Evolutionary conservation across 2,797 vertebrate genomes (phyloP).

Genomic region (Dryobates pubescens): DNA sequence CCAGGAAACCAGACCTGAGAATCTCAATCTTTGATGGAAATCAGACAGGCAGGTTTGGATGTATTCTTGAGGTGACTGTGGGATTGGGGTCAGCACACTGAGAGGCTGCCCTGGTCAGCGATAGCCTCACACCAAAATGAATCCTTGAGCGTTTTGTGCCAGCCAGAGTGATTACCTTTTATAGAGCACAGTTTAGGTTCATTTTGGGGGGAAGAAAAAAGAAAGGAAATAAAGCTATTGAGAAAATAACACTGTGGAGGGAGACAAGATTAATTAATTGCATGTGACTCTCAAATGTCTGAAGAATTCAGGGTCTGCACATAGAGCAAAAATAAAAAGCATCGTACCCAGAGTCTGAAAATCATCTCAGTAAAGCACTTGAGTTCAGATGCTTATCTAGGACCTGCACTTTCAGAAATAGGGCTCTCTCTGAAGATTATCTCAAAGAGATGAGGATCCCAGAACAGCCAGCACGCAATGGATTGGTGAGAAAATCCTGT

Average conservation of each 20-base stretch:
- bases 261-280: constrained; percentile 16
- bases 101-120: constrained; percentile 5
- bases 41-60: background rate
- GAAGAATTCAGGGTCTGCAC: background rate
- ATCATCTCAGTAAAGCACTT: background rate
- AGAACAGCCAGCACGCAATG: background rate
- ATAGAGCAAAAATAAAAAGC: background rate
- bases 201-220: background rate
- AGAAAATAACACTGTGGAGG: background rate
- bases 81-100: constrained; percentile 8
- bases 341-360: background rate
- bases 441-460: background rate
- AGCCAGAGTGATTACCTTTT: background rate
- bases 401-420: background rate
- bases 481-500: background rate
- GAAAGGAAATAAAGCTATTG: background rate
- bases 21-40: constrained; percentile 42
- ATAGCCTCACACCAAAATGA: background rate
- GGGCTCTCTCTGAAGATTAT: background rate
- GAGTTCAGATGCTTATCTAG: background rate
- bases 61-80: background rate
- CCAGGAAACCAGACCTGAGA: constrained; percentile 6
- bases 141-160: background rate
- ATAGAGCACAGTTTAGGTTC: background rate
- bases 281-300: background rate